Evolutionary conservation across 1,140 invertebrate species (phyloP).

Genomic region (Pseudomyrmex sp.): DNA sequence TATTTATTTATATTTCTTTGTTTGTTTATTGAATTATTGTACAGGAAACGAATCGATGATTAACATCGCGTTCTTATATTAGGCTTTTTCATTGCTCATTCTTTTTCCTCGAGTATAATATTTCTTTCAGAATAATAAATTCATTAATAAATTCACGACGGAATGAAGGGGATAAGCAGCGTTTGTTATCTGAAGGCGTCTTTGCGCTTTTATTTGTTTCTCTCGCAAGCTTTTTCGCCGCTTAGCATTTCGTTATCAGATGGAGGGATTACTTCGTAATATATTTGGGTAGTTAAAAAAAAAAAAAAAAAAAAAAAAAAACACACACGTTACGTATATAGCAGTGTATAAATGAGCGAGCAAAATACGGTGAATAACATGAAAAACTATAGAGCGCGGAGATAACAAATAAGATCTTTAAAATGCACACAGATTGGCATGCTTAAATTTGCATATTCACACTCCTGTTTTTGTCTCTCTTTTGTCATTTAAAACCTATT

Average conservation of each 20-base stretch:
- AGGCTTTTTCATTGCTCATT: too few relatives aligned
- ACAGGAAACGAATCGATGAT: neutral
- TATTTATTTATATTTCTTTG: neutral
- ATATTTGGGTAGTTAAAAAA: conserved; percentile 38
- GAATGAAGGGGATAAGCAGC: neutral
- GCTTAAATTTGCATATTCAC: conserved; percentile 19
- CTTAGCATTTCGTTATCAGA: conserved; percentile 45
- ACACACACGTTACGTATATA: too few relatives aligned
- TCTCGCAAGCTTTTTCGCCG: neutral
- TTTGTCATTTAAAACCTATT: conserved; percentile 8
- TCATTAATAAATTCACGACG: neutral
- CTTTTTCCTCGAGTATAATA: too few relatives aligned
- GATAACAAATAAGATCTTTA: neutral
- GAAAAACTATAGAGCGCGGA: conserved; percentile 29
- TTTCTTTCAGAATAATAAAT: too few relatives aligned
- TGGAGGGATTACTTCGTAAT: conserved; percentile 41
- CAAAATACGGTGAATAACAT: neutral
- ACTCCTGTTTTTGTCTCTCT: neutral
- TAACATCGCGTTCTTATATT: too few relatives aligned
- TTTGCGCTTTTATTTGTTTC: conserved; percentile 14
- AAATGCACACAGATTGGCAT: neutral
- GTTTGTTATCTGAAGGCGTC: conserved; percentile 23
- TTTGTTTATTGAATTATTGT: conserved; percentile 18
- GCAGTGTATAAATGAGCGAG: neutral
- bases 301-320: neutral